Base-by-base conservation (phyloP, 2,797 vertebrate species). In the Hoplostethus mediterraneus region DNA sequence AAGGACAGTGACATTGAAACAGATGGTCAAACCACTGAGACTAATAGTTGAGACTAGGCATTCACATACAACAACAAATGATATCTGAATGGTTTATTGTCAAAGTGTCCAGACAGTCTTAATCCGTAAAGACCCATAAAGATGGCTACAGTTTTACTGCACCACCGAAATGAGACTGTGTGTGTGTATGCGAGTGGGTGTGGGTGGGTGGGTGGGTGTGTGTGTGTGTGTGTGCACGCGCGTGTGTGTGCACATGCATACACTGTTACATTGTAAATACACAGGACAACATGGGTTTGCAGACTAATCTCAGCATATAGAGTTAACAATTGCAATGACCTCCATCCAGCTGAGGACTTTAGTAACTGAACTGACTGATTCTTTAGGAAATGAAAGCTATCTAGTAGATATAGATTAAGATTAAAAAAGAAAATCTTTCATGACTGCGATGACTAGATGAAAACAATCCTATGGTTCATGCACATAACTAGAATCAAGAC, bases 401-500 rank as follows among this genome's bases (percentile, higher is more conserved):
- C 62, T 63, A 49, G 58, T 45, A 33, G 21, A 65, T 31, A 84
- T 80, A n/a, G 63, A 81, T 89, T 64, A 61, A 28, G 28, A 58
- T 62, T 12, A 6, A 17, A 28, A 64, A 54, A 47, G 64, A 55
- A 67, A 44, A 6, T 49, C 30, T 45, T n/a, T 21, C 25, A 21
- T 12, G 16, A 16, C 36, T 62, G 36, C 58, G 53, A 45, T 54
- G 68, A 80, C 70, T 65, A 79, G 80, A 77, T 89, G 73, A 81
- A 85, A 84, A 87, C 80, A 83, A 85, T 83, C 77, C 80, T 83
- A 67, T 60, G 67, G 69, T 85, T 84, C 80, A 80, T 55, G 67
- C 77, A 71, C 59, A 73, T 79, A 86, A 90, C 89, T 81, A 85
- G 81, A 84, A 87, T 72, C 85, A 77, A 61, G 79, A 83, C 85